Evolutionary conservation across 2,888 invertebrate species (phyloP).

Genomic region (Protophormia terraenovae): DNA sequence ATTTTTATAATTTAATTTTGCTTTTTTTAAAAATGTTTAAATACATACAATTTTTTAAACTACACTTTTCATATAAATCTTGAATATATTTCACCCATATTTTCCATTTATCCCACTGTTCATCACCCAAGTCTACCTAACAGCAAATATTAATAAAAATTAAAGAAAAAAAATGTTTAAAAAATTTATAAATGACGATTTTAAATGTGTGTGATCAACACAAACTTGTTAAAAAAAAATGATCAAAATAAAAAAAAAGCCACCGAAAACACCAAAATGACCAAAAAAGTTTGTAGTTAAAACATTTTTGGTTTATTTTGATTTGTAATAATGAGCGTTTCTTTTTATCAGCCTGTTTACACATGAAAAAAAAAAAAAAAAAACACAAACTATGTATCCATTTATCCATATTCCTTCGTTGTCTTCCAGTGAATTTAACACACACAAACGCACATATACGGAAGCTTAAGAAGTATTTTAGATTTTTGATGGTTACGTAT

Average conservation of each 20-base stretch:
- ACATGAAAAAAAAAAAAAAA: not conserved
- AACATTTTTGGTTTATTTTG: conserved; percentile 26
- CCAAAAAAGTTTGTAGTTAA: conserved; percentile 25
- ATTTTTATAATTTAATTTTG: not conserved
- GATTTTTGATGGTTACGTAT: conserved; percentile 41
- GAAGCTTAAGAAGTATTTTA: conserved; percentile 56
- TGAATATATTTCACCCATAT: no score
- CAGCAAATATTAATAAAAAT: not conserved
- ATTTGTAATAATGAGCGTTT: conserved; percentile 36
- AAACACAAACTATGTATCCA: not conserved
- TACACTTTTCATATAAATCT: no score
- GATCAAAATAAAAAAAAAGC: not conserved
- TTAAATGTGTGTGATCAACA: conserved; percentile 41
- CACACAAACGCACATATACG: conserved; percentile 61
- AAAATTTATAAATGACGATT: conserved; percentile 51
- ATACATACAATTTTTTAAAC: no score
- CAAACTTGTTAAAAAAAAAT: conserved; percentile 43
- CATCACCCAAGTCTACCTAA: not conserved
- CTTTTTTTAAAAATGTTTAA: not conserved
- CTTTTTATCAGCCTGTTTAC: not conserved
- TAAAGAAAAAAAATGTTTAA: not conserved
- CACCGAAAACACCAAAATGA: conserved; percentile 30
- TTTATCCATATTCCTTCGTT: conserved; percentile 13
- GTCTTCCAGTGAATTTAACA: conserved; percentile 55
- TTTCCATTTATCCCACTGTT: not conserved